Evolutionary conservation across 2,888 invertebrate genomes (phyloP), one percentile per base, ranked within the genome.

Genomic region (Limnephilus lunatus): DNA sequence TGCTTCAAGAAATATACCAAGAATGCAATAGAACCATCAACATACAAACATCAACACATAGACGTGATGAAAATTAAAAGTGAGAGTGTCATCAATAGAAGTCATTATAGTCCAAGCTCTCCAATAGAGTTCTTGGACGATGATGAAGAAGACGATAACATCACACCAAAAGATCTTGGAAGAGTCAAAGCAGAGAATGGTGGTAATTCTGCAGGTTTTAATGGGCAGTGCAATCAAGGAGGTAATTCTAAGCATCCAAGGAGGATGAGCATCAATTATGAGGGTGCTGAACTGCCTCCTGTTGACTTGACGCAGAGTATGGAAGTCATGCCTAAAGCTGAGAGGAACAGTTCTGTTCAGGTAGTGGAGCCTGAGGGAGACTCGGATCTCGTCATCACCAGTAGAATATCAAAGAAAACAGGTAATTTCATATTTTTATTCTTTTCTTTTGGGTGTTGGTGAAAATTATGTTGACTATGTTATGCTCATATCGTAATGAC

Each of bases 321-420:
- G 81, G 91, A 82, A 44, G 85, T 90, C 32, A 81, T 25, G 68
- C 35, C 44, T 12, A 88, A 91, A 89, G 91, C 35, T 31, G 92
- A 90, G 35, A 82, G 90, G 81, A 81, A 68, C 39, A 91, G 91
- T 25, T 92, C 92, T 32, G 92, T 92, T 53, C 91, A 92, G 85
- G 83, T 92, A 3, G 89, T 91, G 44, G 92, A 92, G 1, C 96
- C 96, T 0, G 95, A 95, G 9, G 95, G 96, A 0, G 96, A 96
- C 93, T 96, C 96, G 96, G 96, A 96, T 92, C 95, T 96, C 92
- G 96, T 96, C 85, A 96, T 96, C 81, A 96, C 96, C 94, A 96
- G 96, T 95, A 96, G 96, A 96, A 96, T 96, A 95, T 96, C 96
- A 94, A 96, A 96, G 95, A 95, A 95, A 95, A 96, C 95, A 96